phyloP scores from a whole-genome alignment of 2,113 vertebrate species.

The Amphiprion percula region DNA sequence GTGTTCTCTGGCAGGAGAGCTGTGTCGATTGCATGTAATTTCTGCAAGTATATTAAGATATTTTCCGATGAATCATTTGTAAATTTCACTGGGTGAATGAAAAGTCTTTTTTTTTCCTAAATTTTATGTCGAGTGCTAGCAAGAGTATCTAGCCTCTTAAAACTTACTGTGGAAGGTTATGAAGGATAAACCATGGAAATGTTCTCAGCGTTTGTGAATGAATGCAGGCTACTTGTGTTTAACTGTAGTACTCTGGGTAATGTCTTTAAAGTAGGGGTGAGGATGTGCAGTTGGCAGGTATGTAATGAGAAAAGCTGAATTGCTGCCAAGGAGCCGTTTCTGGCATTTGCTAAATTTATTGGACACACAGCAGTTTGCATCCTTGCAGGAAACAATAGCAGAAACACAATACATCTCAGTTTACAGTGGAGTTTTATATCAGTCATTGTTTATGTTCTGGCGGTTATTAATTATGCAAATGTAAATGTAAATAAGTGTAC shows the following conservation, averaged over 20 bases:
- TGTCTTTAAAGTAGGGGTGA: neutral
- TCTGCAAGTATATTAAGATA: neutral
- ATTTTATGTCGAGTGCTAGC: too few relatives aligned
- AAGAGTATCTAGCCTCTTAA: too few relatives aligned
- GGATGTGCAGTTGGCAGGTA: constrained; percentile 12
- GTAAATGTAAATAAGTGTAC: neutral
- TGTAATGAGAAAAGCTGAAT: neutral
- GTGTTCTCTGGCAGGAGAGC: constrained; percentile 19
- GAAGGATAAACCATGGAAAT: neutral
- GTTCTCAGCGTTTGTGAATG: neutral
- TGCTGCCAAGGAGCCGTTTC: neutral
- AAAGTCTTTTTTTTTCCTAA: neutral
- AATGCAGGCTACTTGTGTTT: constrained; percentile 27
- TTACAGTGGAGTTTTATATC: neutral
- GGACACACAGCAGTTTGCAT: constrained; percentile 5
- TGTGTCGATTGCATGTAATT: constrained; percentile 1
- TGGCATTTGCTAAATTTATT: constrained; percentile 22
- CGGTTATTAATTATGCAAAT: constrained; percentile 1
- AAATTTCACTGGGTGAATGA: neutral
- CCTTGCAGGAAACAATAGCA: constrained; percentile 8
- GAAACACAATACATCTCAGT: constrained; percentile 20
- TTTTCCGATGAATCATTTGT: neutral
- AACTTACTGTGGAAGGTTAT: too few relatives aligned
- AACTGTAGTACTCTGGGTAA: constrained; percentile 3
- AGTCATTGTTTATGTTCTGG: constrained; percentile 20